A percentile compares a stretch with the other conserved stretches of the same genome.
These are phyloP conservation scores for Orthonychiurus folsomi DNA, from an alignment of 2,888 invertebrate species.

Conservation along the genomic window DNA sequence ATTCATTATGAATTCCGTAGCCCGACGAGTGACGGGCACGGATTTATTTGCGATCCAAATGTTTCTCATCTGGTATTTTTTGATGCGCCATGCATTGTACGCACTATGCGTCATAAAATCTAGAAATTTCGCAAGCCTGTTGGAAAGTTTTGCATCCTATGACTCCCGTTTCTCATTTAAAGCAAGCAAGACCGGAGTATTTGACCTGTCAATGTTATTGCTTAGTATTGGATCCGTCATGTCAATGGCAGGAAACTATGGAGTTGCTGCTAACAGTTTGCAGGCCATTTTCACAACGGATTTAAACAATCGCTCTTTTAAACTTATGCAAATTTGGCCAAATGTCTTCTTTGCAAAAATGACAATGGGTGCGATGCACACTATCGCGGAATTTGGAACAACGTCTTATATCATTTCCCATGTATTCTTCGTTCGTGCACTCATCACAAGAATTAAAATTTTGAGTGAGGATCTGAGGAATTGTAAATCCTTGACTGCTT, in stretches of 20 bases:
- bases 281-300: no score
- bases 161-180: background rate
- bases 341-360: no score
- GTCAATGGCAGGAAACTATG: background rate
- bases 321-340: no score
- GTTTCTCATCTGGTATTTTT: background rate
- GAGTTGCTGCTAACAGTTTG: no score
- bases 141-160: background rate
- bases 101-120: background rate
- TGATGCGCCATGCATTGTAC: background rate
- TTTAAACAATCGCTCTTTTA: no score
- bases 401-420: background rate
- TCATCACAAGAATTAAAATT: background rate
- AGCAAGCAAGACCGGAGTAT: background rate
- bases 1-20: background rate
- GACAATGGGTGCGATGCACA: no score
- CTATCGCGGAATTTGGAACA: background rate
- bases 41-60: background rate
- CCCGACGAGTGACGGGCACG: background rate
- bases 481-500: no score
- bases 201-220: background rate
- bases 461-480: background rate
- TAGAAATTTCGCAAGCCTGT: background rate
- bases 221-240: background rate
- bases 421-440: background rate